Conservation (phyloP, 2,797 vertebrate genomes). For the Epinephelus malabaricus region DNA sequence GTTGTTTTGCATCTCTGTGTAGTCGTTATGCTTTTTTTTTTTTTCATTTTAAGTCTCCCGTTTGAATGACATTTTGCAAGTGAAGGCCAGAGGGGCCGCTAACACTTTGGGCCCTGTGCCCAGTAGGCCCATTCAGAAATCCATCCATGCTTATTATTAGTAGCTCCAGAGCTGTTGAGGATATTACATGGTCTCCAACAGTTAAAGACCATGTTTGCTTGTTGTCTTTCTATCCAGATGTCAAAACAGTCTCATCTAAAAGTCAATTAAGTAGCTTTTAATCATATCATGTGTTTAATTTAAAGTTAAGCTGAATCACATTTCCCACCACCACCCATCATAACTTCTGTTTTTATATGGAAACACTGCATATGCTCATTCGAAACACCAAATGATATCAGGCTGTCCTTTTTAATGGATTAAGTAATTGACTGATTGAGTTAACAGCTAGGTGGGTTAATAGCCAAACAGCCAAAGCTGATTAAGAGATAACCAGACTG, state of each 20-base stretch:
- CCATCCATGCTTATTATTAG: no score
- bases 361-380: conserved; percentile 4
- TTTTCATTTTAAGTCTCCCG: no score
- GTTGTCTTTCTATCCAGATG: no score
- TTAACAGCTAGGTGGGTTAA: conserved; percentile 28
- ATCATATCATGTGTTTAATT: background rate
- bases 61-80: no score
- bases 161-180: no score
- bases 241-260: background rate
- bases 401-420: conserved; percentile 16
- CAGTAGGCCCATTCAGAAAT: no score
- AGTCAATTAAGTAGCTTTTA: background rate
- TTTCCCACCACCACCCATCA: background rate
- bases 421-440: conserved; percentile 35
- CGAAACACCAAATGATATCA: background rate
- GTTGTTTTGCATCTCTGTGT: no score
- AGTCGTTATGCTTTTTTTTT: no score
- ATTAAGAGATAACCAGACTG: conserved; percentile 59
- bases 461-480: conserved; percentile 56
- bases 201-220: no score
- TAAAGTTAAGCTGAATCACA: background rate
- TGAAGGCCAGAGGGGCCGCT: no score
- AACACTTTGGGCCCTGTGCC: no score
- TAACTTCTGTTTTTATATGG: background rate
- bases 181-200: no score